Conservation (phyloP, 1,140 invertebrate genomes). For the Hylyphantes graminicola region DNA sequence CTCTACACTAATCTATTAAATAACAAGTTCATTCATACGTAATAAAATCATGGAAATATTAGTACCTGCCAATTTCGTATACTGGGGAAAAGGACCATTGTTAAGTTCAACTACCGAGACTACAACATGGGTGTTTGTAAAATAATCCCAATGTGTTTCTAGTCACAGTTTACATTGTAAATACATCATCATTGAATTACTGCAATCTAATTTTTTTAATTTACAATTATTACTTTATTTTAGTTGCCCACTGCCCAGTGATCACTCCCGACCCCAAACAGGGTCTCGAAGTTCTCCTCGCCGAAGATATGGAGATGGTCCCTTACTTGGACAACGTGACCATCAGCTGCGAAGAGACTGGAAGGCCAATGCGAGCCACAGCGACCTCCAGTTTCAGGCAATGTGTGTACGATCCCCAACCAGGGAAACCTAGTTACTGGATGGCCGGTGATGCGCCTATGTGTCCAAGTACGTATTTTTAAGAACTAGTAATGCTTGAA, state of each 20-base stretch:
- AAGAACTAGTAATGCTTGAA: too few relatives aligned
- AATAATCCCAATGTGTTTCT: too few relatives aligned
- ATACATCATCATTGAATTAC: too few relatives aligned
- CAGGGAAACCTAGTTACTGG: slow-evolving; percentile 91
- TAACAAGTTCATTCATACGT: too few relatives aligned
- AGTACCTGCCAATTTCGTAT: too few relatives aligned
- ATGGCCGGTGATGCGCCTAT: slow-evolving; percentile 84
- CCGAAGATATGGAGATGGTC: slow-evolving; percentile 79
- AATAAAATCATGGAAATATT: too few relatives aligned
- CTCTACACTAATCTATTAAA: too few relatives aligned
- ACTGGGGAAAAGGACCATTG: too few relatives aligned
- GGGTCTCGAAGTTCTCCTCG: slow-evolving; percentile 80
- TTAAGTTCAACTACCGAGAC: too few relatives aligned
- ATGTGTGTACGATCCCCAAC: slow-evolving; percentile 92
- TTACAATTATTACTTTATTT: neutral
- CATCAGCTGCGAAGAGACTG: slow-evolving; percentile 81
- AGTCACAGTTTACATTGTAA: too few relatives aligned
- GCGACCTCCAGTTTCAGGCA: slow-evolving; percentile 86
- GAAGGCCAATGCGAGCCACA: slow-evolving; percentile 81
- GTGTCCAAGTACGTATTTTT: slow-evolving; percentile 73
- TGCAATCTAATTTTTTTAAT: too few relatives aligned
- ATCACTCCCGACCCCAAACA: slow-evolving; percentile 87
- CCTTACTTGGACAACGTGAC: slow-evolving; percentile 92
- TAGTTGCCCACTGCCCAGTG: slow-evolving; percentile 85
- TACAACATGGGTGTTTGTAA: too few relatives aligned